Conservation (phyloP, 2,113 vertebrate species). For the Gallinago jamesoni region DNA sequence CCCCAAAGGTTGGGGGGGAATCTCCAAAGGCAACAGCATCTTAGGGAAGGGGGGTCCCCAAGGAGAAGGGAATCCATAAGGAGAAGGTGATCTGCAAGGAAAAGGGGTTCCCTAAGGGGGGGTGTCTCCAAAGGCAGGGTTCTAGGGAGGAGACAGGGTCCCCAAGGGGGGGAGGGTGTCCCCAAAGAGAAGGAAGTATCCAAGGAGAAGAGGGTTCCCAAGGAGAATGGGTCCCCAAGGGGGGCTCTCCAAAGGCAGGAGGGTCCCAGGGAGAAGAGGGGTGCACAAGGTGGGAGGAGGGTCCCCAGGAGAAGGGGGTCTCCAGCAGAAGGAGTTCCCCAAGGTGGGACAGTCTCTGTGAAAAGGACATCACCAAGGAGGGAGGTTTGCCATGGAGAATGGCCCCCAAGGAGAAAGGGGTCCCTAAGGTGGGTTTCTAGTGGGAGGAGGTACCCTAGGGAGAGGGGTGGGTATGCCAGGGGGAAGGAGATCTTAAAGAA, state of each 20-base stretch:
- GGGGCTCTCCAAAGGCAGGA: neutral
- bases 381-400: neutral
- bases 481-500: rapidly evolving
- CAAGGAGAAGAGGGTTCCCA: neutral
- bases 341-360: neutral
- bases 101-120: neutral
- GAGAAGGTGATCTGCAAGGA: too few relatives aligned
- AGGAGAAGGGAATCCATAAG: too few relatives aligned
- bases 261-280: too few relatives aligned
- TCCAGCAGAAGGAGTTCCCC: neutral
- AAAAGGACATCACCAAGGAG: neutral
- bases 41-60: too few relatives aligned
- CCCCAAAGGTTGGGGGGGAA: too few relatives aligned
- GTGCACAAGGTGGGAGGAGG: neutral
- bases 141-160: too few relatives aligned
- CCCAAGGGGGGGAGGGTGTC: too few relatives aligned
- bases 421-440: neutral
- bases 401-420: neutral
- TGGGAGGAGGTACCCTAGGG: neutral
- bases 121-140: too few relatives aligned
- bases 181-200: neutral
- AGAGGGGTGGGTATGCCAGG: rapidly evolving
- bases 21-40: too few relatives aligned
- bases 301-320: too few relatives aligned
- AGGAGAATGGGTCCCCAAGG: neutral